phyloP scores from a whole-genome alignment of 2,797 vertebrate species.

The Tauraco hartlaubi region DNA sequence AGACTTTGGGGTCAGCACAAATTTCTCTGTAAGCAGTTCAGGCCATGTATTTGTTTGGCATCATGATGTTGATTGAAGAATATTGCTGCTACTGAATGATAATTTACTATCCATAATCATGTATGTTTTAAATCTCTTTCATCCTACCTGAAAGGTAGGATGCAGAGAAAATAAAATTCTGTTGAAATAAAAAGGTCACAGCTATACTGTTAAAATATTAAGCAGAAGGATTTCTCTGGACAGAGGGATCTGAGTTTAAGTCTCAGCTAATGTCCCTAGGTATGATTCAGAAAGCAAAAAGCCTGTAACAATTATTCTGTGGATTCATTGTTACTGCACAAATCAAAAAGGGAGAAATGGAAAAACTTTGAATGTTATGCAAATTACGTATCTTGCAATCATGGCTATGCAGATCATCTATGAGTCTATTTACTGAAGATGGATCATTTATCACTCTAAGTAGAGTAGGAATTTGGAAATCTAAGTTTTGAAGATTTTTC shows the following conservation, averaged over 20 bases:
- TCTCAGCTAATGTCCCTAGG: neutral
- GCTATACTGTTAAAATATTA: neutral
- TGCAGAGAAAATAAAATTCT: neutral
- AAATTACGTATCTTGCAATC: neutral
- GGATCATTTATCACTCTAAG: neutral
- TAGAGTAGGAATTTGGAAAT: conserved; percentile 36
- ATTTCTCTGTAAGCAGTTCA: neutral
- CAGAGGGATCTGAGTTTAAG: neutral
- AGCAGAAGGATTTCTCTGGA: neutral
- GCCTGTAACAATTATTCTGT: neutral
- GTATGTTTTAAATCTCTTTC: neutral
- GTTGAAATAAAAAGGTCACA: neutral
- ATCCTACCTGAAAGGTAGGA: neutral
- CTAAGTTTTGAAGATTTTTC: conserved; percentile 20
- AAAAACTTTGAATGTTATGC: neutral
- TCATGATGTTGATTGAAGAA: neutral
- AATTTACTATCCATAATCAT: neutral
- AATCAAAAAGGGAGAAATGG: neutral
- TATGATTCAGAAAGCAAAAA: neutral
- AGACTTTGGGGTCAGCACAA: neutral
- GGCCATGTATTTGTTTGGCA: neutral
- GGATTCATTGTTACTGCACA: neutral
- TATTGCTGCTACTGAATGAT: neutral
- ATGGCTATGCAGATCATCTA: neutral
- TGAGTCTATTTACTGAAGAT: neutral